These are phyloP conservation scores for Acleris sparsana DNA, from an alignment of 2,888 invertebrate genomes.

Conservation along the genomic window DNA sequence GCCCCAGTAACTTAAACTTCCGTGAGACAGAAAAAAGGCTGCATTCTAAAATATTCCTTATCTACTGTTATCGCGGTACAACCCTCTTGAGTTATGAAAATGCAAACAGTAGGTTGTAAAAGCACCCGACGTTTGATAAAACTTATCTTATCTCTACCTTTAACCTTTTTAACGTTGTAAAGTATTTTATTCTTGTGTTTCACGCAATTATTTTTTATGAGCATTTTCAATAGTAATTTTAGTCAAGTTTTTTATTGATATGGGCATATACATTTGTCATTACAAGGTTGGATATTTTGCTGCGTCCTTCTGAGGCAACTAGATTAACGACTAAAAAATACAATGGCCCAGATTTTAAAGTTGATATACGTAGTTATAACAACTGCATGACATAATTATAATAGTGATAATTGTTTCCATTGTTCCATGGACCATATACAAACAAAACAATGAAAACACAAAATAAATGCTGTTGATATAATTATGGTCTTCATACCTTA, in stretches of 20 bases:
- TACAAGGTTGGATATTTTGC: too few species aligned
- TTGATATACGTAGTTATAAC: too few species aligned
- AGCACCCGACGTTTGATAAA: constrained; percentile 55
- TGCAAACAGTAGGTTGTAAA: constrained; percentile 59
- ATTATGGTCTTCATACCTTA: too few species aligned
- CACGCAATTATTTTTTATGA: constrained; percentile 10
- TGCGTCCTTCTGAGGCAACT: too few species aligned
- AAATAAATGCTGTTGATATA: too few species aligned
- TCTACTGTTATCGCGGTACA: constrained; percentile 47
- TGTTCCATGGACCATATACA: too few species aligned
- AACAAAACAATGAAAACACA: too few species aligned
- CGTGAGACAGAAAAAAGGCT: background rate
- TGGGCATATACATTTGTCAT: too few species aligned
- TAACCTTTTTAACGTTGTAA: constrained; percentile 22
- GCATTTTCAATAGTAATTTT: background rate
- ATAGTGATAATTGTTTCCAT: too few species aligned
- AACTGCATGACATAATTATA: too few species aligned
- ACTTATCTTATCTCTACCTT: constrained; percentile 31
- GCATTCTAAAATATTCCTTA: constrained; percentile 6
- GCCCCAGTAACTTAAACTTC: background rate
- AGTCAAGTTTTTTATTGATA: background rate
- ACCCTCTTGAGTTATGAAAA: constrained; percentile 56
- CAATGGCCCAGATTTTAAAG: too few species aligned
- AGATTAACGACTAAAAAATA: too few species aligned
- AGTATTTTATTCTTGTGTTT: background rate